Evolutionary conservation across 2,888 invertebrate genomes (phyloP), one percentile per base, ranked within the genome.

Genomic region (Pheosia tremula): DNA sequence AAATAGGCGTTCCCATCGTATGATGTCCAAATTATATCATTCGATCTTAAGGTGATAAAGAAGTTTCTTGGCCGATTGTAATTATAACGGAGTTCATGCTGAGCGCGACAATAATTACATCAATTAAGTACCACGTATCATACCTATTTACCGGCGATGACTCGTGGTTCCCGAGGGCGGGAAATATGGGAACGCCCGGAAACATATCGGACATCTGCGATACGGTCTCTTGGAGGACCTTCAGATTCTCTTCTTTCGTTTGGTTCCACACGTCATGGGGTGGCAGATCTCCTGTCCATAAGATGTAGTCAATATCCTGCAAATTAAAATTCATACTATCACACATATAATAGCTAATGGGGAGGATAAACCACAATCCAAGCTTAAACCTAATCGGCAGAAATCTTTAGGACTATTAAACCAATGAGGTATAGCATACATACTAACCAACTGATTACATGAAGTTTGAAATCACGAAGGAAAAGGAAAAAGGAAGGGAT

Each of bases 221-320:
- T 0, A 98, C 97, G 0, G 98, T 97, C 81, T 98, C 97, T 76
- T 96, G 96, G 36, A 98, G 94, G 58, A 98, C 96, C 86, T 97
- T 96, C 38, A 98, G 87, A 85, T 98, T 98, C 85, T 97, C 97
- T 72, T 97, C 97, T 72, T 96, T 96, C 0, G 98, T 98, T 89
- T 98, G 98, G 83, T 98, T 98, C 98, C 98, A 98, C 9, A 99
- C 97, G 82, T 99, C 98, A 82, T 99, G 99, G 0, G 99, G 98
- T 4, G 99, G 98, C 68, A 99, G 91, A 89, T 99, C 99, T 4
- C 99, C 99, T 0, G 99, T 99, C 98, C 99, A 98, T 52, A 98
- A 88, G 69, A 99, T 98, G 82, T 98, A 98, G 86, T 98, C 98
- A 70, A 98, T 97, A 81, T 98, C 98, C 97, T 97, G 83, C 56